Evolutionary conservation across 1,140 invertebrate genomes (phyloP), one percentile per base, ranked within the genome.

Genomic region (Rhopalosiphum padi): DNA sequence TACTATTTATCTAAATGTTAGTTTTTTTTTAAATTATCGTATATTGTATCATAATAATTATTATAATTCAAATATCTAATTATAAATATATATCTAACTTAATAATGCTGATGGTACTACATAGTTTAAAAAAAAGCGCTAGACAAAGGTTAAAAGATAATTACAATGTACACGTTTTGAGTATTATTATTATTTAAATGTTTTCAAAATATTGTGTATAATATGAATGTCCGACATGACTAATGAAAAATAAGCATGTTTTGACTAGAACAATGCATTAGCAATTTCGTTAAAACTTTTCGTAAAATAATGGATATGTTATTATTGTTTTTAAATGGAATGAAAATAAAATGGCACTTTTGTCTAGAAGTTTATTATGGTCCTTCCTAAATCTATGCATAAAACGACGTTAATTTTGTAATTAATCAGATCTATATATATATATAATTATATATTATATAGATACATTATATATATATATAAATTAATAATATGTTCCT

Each of bases 151-250:
- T 51, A 51, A 93, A 85, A 82, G 46, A 46, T 82, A 82, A 93
- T 93, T 93, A 93, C 91, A 93, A 93, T 93, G 82, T 93, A 93
- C 91, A 93, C 48, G 82, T 93, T 92, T 93, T 86, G 55, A 30
- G 37, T 90, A 90, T 43, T n/a, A 68, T 90, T 41, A 41, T 30
- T 68, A 60, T 60, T 43, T 90, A 35, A 43, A 41, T 43, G 41
- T 90, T 51, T 92, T 92, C 18, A 53, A 92, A 77, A 82, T 91
- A 89, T 30, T 92, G 82, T 82, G 55, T 82, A 83, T 92, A 83
- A 46, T 92, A 83, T 53, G 43, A 91, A 53, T 92, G 91, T 92
- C 82, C 68, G 53, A 85, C 91, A 53, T 35, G 91, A 53, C 77
- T 92, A 83, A 92, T 48, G 46, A 85, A 90, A 92, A 92, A 51